Evolutionary conservation across 2,888 invertebrate species (phyloP).

Genomic region (Priocnemis perturbator): DNA sequence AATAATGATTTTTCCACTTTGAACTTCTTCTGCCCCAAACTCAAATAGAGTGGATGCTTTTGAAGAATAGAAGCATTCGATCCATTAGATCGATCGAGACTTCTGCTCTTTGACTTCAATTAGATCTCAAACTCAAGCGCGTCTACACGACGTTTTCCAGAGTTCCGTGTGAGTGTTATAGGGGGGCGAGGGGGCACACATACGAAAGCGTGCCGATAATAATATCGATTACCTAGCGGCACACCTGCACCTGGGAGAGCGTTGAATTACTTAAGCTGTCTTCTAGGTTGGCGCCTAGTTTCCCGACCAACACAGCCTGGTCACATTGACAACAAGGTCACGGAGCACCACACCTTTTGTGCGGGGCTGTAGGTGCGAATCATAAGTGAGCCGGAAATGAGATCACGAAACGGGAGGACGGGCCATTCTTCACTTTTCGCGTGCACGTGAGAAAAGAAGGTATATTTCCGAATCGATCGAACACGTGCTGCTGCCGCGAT

Average conservation of each 20-base stretch:
- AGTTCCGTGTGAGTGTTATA: too few relatives aligned
- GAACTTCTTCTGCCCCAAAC: too few relatives aligned
- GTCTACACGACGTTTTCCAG: too few relatives aligned
- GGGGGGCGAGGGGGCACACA: too few relatives aligned
- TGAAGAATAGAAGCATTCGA: too few relatives aligned
- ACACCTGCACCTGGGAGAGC: constrained; percentile 52
- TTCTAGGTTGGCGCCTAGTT: constrained; percentile 29
- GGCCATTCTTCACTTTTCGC: constrained; percentile 31
- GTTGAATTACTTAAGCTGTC: constrained; percentile 50
- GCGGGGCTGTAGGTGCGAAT: background rate
- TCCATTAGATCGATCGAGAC: too few relatives aligned
- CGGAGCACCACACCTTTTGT: constrained; percentile 18
- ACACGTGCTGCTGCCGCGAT: constrained; percentile 26
- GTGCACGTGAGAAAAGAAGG: constrained; percentile 13
- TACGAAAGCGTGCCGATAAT: constrained; percentile 47
- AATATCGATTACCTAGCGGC: constrained; percentile 60
- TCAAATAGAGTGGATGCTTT: too few relatives aligned
- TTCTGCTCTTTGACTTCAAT: too few relatives aligned
- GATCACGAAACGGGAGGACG: constrained; percentile 24
- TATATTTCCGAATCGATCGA: constrained; percentile 28
- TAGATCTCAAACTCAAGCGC: too few relatives aligned
- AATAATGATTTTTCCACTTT: too few relatives aligned
- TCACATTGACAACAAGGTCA: constrained; percentile 20
- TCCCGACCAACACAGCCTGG: background rate
- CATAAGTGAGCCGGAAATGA: constrained; percentile 25